phyloP scores from a whole-genome alignment of 2,888 invertebrate genomes.

The Platycheirus rosarum region DNA sequence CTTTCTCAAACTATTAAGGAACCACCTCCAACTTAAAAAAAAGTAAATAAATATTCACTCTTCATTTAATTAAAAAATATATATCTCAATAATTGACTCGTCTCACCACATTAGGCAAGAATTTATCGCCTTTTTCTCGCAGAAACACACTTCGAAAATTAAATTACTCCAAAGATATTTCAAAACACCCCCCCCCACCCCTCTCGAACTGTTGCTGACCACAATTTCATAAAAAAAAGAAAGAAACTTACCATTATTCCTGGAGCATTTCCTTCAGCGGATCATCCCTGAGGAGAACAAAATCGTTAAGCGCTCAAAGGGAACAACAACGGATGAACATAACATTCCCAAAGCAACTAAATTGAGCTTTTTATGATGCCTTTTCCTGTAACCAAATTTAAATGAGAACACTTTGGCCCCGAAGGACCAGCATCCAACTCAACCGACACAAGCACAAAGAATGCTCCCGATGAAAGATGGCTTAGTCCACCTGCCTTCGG shows the following conservation, averaged over 20 bases:
- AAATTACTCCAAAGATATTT: constrained; percentile 31
- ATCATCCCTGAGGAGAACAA: constrained; percentile 36
- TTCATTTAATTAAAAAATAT: too few relatives aligned
- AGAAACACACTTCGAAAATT: constrained; percentile 7
- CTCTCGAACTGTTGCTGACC: constrained; percentile 17
- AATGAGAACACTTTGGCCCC: constrained; percentile 55
- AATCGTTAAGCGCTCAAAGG: constrained; percentile 42
- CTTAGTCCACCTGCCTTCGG: constrained; percentile 66
- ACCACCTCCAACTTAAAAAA: too few relatives aligned
- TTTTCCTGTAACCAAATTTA: constrained; percentile 49
- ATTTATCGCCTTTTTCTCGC: not conserved
- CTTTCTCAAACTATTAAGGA: too few relatives aligned
- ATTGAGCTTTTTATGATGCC: constrained; percentile 63
- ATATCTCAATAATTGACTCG: too few relatives aligned
- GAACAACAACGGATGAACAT: constrained; percentile 22
- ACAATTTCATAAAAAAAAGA: constrained; percentile 23
- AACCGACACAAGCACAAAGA: constrained; percentile 28
- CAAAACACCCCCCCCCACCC: constrained; percentile 13
- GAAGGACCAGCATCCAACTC: constrained; percentile 12
- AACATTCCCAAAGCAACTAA: constrained; percentile 56
- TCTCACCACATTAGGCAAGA: too few relatives aligned
- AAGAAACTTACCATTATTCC: not conserved
- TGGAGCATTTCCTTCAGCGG: constrained; percentile 1
- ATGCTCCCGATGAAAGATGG: constrained; percentile 51
- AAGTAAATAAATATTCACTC: too few relatives aligned